A percentile compares a stretch with the other conserved stretches of the same genome.
These are phyloP conservation scores for Hemibagrus wyckioides DNA, from an alignment of 2,113 vertebrate species.

Conservation along the genomic window DNA sequence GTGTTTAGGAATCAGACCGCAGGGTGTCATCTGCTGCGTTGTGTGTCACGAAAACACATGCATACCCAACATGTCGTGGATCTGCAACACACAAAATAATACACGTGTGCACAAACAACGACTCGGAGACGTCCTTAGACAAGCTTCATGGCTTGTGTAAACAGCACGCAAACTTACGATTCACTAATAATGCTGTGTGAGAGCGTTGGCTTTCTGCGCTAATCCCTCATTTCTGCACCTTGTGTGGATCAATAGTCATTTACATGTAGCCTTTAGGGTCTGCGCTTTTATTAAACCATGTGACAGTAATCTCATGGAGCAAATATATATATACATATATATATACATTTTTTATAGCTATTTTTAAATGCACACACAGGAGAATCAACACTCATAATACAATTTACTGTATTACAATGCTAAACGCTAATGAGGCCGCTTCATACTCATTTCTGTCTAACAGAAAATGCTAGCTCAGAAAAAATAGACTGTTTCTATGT, in stretches of 20 bases:
- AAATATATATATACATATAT: background rate
- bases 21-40: constrained; percentile 59
- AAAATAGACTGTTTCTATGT: background rate
- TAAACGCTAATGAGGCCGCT: background rate
- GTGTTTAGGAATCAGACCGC: constrained; percentile 75
- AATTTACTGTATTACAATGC: background rate
- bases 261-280: constrained; percentile 30
- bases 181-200: constrained; percentile 15
- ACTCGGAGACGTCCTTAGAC: constrained; percentile 19
- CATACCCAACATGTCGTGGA: constrained; percentile 53
- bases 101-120: constrained; percentile 25
- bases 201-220: background rate
- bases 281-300: constrained; percentile 9
- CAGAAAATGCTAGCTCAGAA: background rate
- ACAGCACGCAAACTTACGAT: background rate
- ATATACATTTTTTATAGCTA: constrained; percentile 12
- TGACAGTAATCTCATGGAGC: constrained; percentile 13
- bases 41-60: constrained; percentile 54
- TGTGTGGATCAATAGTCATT: constrained; percentile 14
- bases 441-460: background rate
- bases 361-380: background rate
- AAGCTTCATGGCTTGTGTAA: constrained; percentile 10
- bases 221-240: constrained; percentile 36
- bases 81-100: constrained; percentile 51
- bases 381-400: background rate